Evolutionary conservation across 2,888 invertebrate species (phyloP), one percentile per base, ranked within the genome.

Genomic region (Aelia acuminata): DNA sequence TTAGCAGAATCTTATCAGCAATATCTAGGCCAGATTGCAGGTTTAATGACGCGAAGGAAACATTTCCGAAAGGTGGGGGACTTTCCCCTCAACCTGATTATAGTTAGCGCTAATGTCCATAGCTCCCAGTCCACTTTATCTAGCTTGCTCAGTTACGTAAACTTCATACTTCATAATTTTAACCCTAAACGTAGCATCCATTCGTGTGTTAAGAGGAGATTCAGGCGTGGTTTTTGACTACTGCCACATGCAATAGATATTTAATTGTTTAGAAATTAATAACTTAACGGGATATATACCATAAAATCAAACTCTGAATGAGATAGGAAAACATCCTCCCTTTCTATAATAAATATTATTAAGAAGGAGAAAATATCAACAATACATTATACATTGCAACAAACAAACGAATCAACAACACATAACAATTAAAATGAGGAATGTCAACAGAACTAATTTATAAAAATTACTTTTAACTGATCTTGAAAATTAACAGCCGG

Each of bases 1-100:
- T 63, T 63, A 63, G 63, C 63, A 22, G 63, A 63, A 63, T 35
- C 18, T 18, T 63, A 57, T 57, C 57, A 75, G 75, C 39, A 5
- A 75, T 39, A 80, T 80, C 80, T 80, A 80, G 80, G 80, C 7
- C 80, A 80, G 80, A n/a, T 43, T 63, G 63, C 63, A 5, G 63
- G 63, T 31, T 63, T 80, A 80, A 80, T 80, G 80, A 80, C 80
- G 43, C 22, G 80, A 43, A 13, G 13, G 43, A 43, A 43, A 80
- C 43, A 80, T 80, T 80, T 43, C 43, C 22, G 80, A 22, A 75
- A 75, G 57, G 57, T 26, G 35, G 22, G 39, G 80, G 80, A 22
- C 39, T 43, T 80, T 80, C 43, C 80, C 80, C 80, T 80, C 80
- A 80, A 43, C 80, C 63, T 63, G 63, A 63, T 63, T 63, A 63